Conservation (phyloP, 2,113 vertebrate genomes). For the Leptobrachium leishanense region DNA sequence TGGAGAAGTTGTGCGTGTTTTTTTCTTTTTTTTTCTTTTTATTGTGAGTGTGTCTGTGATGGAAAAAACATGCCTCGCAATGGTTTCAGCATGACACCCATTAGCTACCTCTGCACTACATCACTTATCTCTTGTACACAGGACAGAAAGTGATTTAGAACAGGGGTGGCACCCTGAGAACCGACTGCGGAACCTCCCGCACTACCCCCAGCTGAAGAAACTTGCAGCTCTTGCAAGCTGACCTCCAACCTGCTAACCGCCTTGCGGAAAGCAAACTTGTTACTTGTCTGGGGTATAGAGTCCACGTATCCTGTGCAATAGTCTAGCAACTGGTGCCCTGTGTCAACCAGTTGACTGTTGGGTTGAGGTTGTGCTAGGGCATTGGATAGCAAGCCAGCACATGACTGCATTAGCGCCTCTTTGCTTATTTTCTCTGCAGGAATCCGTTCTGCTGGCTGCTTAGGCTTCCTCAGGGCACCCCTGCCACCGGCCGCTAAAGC, state of each 20-base stretch:
- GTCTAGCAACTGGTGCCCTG: slow-evolving; percentile 93
- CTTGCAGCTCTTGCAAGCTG: slow-evolving; percentile 93
- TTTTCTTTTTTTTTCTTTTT: no score
- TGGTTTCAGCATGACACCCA: slow-evolving; percentile 36
- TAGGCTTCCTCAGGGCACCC: slow-evolving; percentile 83
- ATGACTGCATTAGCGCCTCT: slow-evolving; percentile 90
- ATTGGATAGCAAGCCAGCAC: slow-evolving; percentile 83
- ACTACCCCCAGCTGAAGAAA: slow-evolving; percentile 74
- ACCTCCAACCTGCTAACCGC: slow-evolving; percentile 95
- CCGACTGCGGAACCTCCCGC: slow-evolving; percentile 55
- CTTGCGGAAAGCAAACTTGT: no score
- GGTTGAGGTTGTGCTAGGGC: slow-evolving; percentile 83
- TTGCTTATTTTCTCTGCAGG: slow-evolving; percentile 87
- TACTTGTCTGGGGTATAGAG: slow-evolving; percentile 94
- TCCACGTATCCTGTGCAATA: slow-evolving; percentile 98
- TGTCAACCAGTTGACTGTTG: slow-evolving; percentile 92
- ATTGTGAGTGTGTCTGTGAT: neutral
- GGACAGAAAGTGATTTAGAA: slow-evolving; percentile 91
- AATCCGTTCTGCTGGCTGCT: slow-evolving; percentile 81
- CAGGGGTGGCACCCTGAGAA: slow-evolving; percentile 75
- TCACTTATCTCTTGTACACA: slow-evolving; percentile 98
- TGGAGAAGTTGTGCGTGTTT: no score
- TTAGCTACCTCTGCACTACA: slow-evolving; percentile 97
- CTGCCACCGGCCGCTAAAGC: slow-evolving; percentile 80
- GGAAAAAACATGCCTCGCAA: neutral